A percentile compares a stretch with the other conserved stretches of the same genome.
Evolutionary conservation across 2,888 invertebrate species (phyloP).

Genomic region (Margaritifera margaritifera): DNA sequence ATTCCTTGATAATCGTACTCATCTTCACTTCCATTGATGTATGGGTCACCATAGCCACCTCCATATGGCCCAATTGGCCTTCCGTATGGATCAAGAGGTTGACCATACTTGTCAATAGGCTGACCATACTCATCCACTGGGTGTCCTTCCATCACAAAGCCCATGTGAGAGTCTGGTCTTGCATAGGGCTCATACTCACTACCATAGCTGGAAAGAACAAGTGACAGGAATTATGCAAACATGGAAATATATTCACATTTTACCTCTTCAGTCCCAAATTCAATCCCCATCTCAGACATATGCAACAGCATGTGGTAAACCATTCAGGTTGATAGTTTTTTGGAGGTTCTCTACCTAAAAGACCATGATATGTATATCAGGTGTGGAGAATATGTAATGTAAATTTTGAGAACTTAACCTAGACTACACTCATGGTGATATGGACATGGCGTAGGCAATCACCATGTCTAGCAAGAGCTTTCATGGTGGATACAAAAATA

Average conservation of each 20-base stretch:
- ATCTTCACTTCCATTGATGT: slow-evolving; percentile 7
- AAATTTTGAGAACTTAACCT: too few species aligned
- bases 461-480: too few species aligned
- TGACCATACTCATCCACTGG: slow-evolving; percentile 55
- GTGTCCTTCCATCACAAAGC: slow-evolving; percentile 63
- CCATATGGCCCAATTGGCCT: slow-evolving; percentile 38
- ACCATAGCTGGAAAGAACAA: slow-evolving; percentile 44
- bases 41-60: slow-evolving; percentile 24
- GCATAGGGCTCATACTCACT: slow-evolving; percentile 68
- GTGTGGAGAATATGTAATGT: too few species aligned
- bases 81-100: slow-evolving; percentile 36
- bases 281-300: background rate
- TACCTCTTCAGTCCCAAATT: slow-evolving; percentile 1
- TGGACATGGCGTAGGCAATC: too few species aligned
- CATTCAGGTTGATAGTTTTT: too few species aligned
- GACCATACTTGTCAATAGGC: slow-evolving; percentile 46
- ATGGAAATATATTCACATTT: background rate
- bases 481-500: too few species aligned
- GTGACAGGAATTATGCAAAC: background rate
- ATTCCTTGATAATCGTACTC: slow-evolving; percentile 18
- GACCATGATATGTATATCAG: too few species aligned
- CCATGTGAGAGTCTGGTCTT: slow-evolving; percentile 66
- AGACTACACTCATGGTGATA: too few species aligned
- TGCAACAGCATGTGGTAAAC: too few species aligned
- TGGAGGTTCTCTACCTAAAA: too few species aligned